Percentiles rank a stretch among this genome's conserved stretches.
phyloP scores from a whole-genome alignment of 2,888 invertebrate genomes.

The Meandrusa payeni region DNA sequence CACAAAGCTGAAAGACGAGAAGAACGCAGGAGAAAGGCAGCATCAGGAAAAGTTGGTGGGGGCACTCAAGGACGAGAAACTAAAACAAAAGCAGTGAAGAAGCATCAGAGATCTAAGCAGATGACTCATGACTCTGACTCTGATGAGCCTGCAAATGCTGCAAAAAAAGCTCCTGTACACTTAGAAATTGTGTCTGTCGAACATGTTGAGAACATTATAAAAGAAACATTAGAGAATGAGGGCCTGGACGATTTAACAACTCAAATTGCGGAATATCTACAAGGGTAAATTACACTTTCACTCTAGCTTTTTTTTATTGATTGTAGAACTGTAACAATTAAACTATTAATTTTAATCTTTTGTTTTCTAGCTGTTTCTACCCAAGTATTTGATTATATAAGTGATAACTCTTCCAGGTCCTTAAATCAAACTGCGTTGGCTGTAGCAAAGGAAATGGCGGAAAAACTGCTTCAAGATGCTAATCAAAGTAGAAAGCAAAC shows the following conservation, averaged over 20 bases:
- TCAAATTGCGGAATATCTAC: slow-evolving; percentile 85
- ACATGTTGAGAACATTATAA: slow-evolving; percentile 85
- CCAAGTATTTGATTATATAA: too few relatives aligned
- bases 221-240: slow-evolving; percentile 83
- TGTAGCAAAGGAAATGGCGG: slow-evolving; percentile 87
- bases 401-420: slow-evolving; percentile 73
- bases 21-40: slow-evolving; percentile 93
- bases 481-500: slow-evolving; percentile 87
- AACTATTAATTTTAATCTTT: too few relatives aligned
- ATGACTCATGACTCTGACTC: slow-evolving; percentile 84
- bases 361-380: too few relatives aligned
- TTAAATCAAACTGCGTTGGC: slow-evolving; percentile 84
- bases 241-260: slow-evolving; percentile 86
- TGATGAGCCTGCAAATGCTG: slow-evolving; percentile 76
- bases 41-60: slow-evolving; percentile 93
- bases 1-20: slow-evolving; percentile 88
- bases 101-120: slow-evolving; percentile 82
- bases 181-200: slow-evolving; percentile 84
- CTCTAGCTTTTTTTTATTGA: too few relatives aligned
- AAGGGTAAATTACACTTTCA: too few relatives aligned
- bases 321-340: too few relatives aligned
- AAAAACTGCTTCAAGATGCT: slow-evolving; percentile 86
- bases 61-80: slow-evolving; percentile 97
- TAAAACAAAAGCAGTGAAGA: slow-evolving; percentile 96
- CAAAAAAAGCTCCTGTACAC: slow-evolving; percentile 58